These are phyloP conservation scores for Oreochromis aureus DNA, from an alignment of 2,113 vertebrate genomes.

Conservation along the genomic window DNA sequence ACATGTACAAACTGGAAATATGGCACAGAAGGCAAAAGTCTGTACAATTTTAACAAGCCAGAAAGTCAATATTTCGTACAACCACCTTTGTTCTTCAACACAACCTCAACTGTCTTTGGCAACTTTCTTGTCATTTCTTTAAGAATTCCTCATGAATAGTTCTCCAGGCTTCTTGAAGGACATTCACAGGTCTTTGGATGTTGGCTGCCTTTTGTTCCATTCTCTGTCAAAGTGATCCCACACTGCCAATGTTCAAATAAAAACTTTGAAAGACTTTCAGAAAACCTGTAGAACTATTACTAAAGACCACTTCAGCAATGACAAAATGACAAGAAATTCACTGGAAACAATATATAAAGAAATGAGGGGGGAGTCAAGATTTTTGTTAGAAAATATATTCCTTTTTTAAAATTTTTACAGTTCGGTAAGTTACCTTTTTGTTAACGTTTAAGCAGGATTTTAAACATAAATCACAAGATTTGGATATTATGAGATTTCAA, in stretches of 20 bases:
- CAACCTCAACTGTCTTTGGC: background rate
- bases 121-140: background rate
- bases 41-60: background rate
- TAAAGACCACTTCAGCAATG: background rate
- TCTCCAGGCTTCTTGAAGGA: background rate
- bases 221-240: background rate
- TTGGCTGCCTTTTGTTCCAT: background rate
- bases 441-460: too few species aligned
- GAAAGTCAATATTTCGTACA: background rate
- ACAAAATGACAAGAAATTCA: background rate
- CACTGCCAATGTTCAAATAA: background rate
- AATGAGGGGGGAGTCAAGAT: background rate
- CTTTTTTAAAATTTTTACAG: too few species aligned
- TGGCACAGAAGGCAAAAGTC: background rate
- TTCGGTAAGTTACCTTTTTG: too few species aligned
- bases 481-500: background rate
- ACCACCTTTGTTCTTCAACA: background rate
- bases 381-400: background rate
- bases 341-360: background rate
- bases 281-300: background rate
- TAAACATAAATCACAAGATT: background rate
- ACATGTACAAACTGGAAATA: background rate
- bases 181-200: background rate
- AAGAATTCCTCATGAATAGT: background rate
- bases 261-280: background rate